phyloP scores from a whole-genome alignment of 2,888 invertebrate genomes.

The Oscheius myriophilus region DNA sequence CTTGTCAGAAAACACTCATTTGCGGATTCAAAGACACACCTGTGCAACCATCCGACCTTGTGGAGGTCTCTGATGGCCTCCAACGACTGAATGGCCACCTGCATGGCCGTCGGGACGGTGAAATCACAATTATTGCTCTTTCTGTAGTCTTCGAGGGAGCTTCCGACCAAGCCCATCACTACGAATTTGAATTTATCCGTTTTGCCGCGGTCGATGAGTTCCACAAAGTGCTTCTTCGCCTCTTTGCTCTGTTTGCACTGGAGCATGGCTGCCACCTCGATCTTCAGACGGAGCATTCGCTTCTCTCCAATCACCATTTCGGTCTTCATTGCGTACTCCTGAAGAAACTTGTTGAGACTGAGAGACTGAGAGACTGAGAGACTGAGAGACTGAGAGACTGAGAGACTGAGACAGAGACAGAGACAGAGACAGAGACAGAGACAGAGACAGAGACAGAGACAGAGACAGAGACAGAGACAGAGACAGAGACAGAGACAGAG shows the following conservation, averaged over 20 bases:
- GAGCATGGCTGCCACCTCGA: constrained; percentile 21
- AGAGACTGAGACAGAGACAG: too few species aligned
- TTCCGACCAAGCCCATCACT: constrained; percentile 28
- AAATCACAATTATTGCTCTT: constrained; percentile 12
- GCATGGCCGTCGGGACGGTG: constrained; percentile 16
- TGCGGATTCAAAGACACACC: neutral
- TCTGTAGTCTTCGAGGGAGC: constrained; percentile 20
- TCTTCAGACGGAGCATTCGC: constrained; percentile 26
- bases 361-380: too few species aligned
- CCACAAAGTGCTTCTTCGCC: constrained; percentile 21
- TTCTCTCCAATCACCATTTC: constrained; percentile 23
- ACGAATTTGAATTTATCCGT: constrained; percentile 29
- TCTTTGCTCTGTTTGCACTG: constrained; percentile 1
- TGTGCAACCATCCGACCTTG: constrained; percentile 24
- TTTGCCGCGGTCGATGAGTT: constrained; percentile 24
- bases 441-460: neutral
- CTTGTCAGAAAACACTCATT: too few species aligned
- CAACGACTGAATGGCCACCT: constrained; percentile 20
- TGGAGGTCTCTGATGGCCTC: constrained; percentile 20
- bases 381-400: too few species aligned
- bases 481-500: neutral
- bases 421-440: neutral
- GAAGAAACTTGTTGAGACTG: neutral
- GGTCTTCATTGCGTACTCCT: constrained; percentile 33
- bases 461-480: neutral